A percentile compares a stretch with the other conserved stretches of the same genome.
Conservation (phyloP, 2,888 invertebrate species). For the Bembecia ichneumoniformis region DNA sequence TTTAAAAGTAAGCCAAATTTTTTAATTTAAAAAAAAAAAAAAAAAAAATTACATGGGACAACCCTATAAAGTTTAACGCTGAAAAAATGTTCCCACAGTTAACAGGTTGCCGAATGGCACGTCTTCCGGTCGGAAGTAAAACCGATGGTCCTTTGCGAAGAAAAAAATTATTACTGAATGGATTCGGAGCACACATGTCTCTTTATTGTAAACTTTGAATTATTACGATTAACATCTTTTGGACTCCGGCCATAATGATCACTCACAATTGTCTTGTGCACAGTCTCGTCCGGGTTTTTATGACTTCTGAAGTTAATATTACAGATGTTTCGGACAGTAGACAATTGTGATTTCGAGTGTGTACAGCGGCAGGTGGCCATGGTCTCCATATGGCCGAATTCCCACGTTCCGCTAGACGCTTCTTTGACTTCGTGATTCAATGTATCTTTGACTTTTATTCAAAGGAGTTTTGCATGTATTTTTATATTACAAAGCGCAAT, state of each 20-base stretch:
- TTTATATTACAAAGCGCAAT: not conserved
- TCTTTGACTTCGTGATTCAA: constrained; percentile 27
- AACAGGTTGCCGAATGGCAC: constrained; percentile 63
- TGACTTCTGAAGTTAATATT: not conserved
- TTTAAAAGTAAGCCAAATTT: no score
- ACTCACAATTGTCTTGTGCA: constrained; percentile 16
- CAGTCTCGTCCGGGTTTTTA: not conserved
- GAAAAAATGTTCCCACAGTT: constrained; percentile 61
- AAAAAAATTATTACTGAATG: constrained; percentile 41
- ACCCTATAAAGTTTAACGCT: constrained; percentile 10
- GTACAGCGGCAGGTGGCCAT: constrained; percentile 37
- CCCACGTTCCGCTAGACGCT: constrained; percentile 37
- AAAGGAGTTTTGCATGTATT: not conserved
- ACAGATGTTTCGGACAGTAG: no score
- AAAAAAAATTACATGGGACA: no score
- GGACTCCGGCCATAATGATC: constrained; percentile 33
- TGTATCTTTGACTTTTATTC: constrained; percentile 23
- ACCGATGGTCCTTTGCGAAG: constrained; percentile 50
- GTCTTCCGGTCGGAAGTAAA: constrained; percentile 68
- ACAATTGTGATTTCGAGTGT: constrained; percentile 12
- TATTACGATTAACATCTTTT: constrained; percentile 51
- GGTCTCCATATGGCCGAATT: constrained; percentile 44
- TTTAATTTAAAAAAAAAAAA: no score
- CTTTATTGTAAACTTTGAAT: constrained; percentile 24
- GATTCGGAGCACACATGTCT: constrained; percentile 50